Base-by-base conservation (phyloP, 35 echinoderm and acorn worm species). In the Acanthaster planci region DNA sequence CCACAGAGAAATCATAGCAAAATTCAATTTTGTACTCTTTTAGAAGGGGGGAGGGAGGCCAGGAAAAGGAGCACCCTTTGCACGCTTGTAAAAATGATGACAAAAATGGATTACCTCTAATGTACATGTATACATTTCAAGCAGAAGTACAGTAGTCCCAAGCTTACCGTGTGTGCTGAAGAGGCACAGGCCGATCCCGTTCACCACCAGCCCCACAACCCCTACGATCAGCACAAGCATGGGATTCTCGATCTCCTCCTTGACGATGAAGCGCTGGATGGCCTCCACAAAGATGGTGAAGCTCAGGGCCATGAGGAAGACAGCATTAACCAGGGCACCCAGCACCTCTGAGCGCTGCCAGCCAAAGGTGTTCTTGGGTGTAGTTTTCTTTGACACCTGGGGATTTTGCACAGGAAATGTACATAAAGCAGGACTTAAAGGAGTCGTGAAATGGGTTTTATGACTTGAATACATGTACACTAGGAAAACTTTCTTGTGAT, bases 201-300 rank as follows among this genome's bases (percentile, higher is more conserved):
- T 99, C 7, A 94, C 85, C 12, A 88, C 39, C 2, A 99, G 89
- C 9, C 96, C 96, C 16, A 86, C 76, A 38, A 79, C 72, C 26
- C 96, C 96, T 55, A 99, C 96, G 32, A 89, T 89, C 19, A 99
- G 79, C 31, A 99, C 92, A n/a, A 87, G 57, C 18, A 22, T 15
- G n/a, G 96, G 92, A 50, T 99, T 77, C 15, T 78, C 52, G 15
- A 99, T 90, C 38, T 31, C n/a, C 51, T 99, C 96, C 40, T 40
- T n/a, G 17, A 42, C 8, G 9, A 99, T 79, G 54, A 94, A 84
- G 29, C 96, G 55, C 38, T 99, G 80, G 29, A 93, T 39, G 0
- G 92, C 84, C 37, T 99, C 96, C 9, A 99, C 92, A 23, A 99
- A 75, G 31, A 99, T 99, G 14, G 96, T 94, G 50, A 99, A 99